Base-by-base conservation (phyloP, 1,140 invertebrate genomes). In the Platyscapa corneri region DNA sequence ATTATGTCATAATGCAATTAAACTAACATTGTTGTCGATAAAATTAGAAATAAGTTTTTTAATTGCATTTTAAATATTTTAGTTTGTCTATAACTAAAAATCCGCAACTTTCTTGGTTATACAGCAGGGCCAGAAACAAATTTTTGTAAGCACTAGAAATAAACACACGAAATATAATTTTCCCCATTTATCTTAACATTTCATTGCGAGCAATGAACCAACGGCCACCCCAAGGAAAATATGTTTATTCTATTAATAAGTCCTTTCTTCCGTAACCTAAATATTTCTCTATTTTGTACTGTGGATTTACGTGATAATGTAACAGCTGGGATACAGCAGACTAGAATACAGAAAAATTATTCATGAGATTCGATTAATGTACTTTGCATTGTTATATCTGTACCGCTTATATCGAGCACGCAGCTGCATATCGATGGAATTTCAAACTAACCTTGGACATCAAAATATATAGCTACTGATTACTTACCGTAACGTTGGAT, bases 181-280 rank as follows among this genome's bases (percentile, higher is more conserved):
- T 86, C 46, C 65, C 3, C 70, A 74, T 30, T 77, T 84, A 74
- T 84, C 86, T 70, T 83, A 87, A 81, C 83, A 74, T 83, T 87
- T 88, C 83, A 88, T 88, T 88, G 88, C 37, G 80, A 84, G 80
- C 85, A 86, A 86, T 83, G 81, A 86, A 79, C 81, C 46, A 67
- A 37, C 20, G 85, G 10, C 42, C 46, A 0, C 75, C 85, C 53
- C 81, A 34, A 14, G 46, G 83, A 65, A 88, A 88, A 87, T 85
- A 88, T 85, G 77, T 75, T 49, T 67, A 49, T 72, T 82, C 79
- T 86, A 87, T 87, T 88, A 87, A 88, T 84, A 78, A 78, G 56
- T 85, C 76, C 30, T 81, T 65, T 82, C 67, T 23, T 80, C n/a
- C 32, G 23, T 27, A 30, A 10, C 56, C 23, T 42, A 20, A 56